phyloP scores from a whole-genome alignment of 1,140 invertebrate species.

The Scaptomyza graminum region DNA sequence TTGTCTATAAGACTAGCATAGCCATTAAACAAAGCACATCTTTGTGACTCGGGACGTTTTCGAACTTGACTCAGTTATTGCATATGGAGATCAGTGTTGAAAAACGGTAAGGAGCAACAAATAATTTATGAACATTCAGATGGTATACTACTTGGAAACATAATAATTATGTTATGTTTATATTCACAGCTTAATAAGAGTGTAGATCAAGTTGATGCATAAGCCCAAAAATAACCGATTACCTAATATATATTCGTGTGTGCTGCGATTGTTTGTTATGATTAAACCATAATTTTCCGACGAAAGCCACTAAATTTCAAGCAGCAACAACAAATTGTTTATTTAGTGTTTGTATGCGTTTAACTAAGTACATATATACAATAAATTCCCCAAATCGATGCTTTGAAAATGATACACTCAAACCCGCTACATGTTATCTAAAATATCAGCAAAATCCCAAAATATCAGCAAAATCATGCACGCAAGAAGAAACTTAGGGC shows the following conservation, averaged over 20 bases:
- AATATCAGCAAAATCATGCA: slow-evolving; percentile 31
- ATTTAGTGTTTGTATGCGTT: slow-evolving; percentile 66
- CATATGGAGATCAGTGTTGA: background rate
- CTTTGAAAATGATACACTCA: slow-evolving; percentile 57
- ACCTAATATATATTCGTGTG: slow-evolving; percentile 21
- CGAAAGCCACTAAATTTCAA: slow-evolving; percentile 65
- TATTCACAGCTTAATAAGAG: slow-evolving; percentile 2
- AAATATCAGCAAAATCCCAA: slow-evolving; percentile 2
- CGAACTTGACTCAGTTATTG: slow-evolving; percentile 65
- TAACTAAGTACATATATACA: slow-evolving; percentile 70
- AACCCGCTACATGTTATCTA: slow-evolving; percentile 23
- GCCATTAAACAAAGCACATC: slow-evolving; percentile 48
- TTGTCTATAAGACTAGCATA: slow-evolving; percentile 15
- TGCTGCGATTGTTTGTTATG: slow-evolving; percentile 60
- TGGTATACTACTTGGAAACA: no score
- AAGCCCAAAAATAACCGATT: slow-evolving; percentile 46
- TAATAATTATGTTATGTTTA: background rate
- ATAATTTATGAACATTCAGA: background rate
- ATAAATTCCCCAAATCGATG: slow-evolving; percentile 61
- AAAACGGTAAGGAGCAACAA: background rate
- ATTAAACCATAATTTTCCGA: slow-evolving; percentile 65
- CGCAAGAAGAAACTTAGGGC: slow-evolving; percentile 9
- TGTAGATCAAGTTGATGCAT: slow-evolving; percentile 24
- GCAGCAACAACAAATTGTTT: slow-evolving; percentile 61
- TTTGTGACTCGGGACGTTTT: slow-evolving; percentile 72